Percentiles rank a stretch among this genome's conserved stretches.
phyloP scores from a whole-genome alignment of 2,888 invertebrate species.

The Rhogogaster chlorosoma region DNA sequence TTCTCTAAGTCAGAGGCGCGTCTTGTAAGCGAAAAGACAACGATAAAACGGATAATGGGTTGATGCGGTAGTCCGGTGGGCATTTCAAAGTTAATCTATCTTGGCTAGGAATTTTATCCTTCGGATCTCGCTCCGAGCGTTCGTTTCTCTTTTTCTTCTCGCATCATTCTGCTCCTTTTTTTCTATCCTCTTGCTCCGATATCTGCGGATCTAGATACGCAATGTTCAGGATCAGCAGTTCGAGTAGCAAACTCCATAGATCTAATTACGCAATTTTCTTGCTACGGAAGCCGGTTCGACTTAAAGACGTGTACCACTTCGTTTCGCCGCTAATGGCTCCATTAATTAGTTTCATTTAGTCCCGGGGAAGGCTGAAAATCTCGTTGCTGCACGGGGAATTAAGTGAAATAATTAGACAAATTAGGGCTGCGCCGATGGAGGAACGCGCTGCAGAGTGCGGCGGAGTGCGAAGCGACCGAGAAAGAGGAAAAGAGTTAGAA shows the following conservation, averaged over 20 bases:
- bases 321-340: conserved; percentile 70
- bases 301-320: conserved; percentile 51
- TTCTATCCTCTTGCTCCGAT: neutral
- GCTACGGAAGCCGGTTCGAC: conserved; percentile 37
- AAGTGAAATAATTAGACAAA: conserved; percentile 78
- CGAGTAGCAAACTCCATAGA: conserved; percentile 8
- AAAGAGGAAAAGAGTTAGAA: neutral
- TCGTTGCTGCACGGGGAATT: conserved; percentile 73
- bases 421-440: conserved; percentile 71
- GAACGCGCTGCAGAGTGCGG: neutral
- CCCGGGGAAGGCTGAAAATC: conserved; percentile 70
- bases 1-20: neutral
- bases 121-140: neutral
- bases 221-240: conserved; percentile 14
- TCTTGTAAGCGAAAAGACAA: conserved; percentile 38
- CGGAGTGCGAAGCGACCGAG: conserved; percentile 25
- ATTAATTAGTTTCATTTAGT: conserved; percentile 77
- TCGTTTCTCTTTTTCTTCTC: neutral
- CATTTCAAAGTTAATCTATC: conserved; percentile 34
- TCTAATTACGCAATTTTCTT: conserved; percentile 46
- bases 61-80: conserved; percentile 35
- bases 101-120: conserved; percentile 25
- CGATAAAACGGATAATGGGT: conserved; percentile 44
- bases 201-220: conserved; percentile 4
- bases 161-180: neutral